phyloP scores from a whole-genome alignment of 1,140 invertebrate species.

The Rhopalosiphum maidis region DNA sequence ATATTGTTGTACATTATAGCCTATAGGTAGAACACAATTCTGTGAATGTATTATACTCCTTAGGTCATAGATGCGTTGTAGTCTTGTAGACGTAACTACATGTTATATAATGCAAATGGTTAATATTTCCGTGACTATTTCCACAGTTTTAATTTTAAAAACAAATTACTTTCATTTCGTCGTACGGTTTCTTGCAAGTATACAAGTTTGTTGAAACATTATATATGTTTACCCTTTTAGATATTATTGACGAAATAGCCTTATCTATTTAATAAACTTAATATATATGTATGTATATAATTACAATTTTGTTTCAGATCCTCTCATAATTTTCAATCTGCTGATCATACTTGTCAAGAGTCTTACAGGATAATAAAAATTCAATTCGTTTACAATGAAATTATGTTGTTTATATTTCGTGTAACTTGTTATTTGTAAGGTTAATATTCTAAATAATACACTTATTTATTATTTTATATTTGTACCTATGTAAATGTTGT shows the following conservation, averaged over 20 bases:
- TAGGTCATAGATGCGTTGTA: conserved; percentile 46
- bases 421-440: background rate
- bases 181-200: background rate
- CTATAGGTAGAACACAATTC: background rate
- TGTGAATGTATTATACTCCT: conserved; percentile 51
- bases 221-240: background rate
- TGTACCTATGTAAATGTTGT: background rate
- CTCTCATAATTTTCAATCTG: conserved; percentile 83
- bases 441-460: background rate
- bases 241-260: background rate
- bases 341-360: conserved; percentile 81
- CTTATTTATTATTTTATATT: background rate
- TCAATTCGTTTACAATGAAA: background rate
- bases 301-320: conserved; percentile 47
- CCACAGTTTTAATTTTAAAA: conserved; percentile 38
- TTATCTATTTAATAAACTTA: background rate
- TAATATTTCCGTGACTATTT: conserved; percentile 45
- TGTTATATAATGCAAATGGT: conserved; percentile 39
- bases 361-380: conserved; percentile 72
- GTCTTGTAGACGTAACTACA: conserved; percentile 30
- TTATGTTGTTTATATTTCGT: background rate
- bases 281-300: background rate
- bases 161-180: conserved; percentile 32
- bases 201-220: conserved; percentile 18
- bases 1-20: background rate